Evolutionary conservation across 2,797 vertebrate species (phyloP).

Genomic region (Intellagama lesueurii): DNA sequence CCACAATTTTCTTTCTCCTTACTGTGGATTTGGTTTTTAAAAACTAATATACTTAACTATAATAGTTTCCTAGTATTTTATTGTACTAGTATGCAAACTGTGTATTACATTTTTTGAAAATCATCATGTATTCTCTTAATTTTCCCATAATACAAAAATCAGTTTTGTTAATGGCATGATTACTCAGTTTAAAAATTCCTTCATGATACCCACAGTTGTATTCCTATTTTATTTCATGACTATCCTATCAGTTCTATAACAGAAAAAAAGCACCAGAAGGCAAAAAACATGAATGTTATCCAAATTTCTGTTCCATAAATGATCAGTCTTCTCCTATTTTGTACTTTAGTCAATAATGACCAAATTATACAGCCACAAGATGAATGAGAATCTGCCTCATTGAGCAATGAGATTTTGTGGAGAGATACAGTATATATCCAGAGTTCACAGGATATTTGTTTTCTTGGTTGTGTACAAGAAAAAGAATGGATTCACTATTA

Average conservation of each 20-base stretch:
- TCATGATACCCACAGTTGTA: slow-evolving; percentile 31
- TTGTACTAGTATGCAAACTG: neutral
- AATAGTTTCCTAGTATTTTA: no score
- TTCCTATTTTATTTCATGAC: slow-evolving; percentile 59
- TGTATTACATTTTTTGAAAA: neutral
- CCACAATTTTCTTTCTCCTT: neutral
- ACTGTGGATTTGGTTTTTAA: neutral
- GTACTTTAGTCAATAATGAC: slow-evolving; percentile 92
- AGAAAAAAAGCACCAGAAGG: neutral
- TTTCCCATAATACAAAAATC: slow-evolving; percentile 62
- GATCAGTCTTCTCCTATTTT: slow-evolving; percentile 85
- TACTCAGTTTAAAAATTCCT: neutral
- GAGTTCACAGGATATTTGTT: slow-evolving; percentile 98
- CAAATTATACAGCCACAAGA: slow-evolving; percentile 92
- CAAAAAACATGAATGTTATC: slow-evolving; percentile 78
- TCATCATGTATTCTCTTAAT: neutral
- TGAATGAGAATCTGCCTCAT: slow-evolving; percentile 91
- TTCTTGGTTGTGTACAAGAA: slow-evolving; percentile 83
- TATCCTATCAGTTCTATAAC: slow-evolving; percentile 60
- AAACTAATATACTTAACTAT: slow-evolving; percentile 38
- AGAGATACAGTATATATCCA: slow-evolving; percentile 86
- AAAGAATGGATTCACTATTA: slow-evolving; percentile 78
- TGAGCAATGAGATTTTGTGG: slow-evolving; percentile 88
- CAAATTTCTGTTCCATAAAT: slow-evolving; percentile 76
- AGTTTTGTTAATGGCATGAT: slow-evolving; percentile 68